These are phyloP conservation scores for Brachionus angularis DNA, from an alignment of 1,140 invertebrate genomes.

Conservation along the genomic window DNA sequence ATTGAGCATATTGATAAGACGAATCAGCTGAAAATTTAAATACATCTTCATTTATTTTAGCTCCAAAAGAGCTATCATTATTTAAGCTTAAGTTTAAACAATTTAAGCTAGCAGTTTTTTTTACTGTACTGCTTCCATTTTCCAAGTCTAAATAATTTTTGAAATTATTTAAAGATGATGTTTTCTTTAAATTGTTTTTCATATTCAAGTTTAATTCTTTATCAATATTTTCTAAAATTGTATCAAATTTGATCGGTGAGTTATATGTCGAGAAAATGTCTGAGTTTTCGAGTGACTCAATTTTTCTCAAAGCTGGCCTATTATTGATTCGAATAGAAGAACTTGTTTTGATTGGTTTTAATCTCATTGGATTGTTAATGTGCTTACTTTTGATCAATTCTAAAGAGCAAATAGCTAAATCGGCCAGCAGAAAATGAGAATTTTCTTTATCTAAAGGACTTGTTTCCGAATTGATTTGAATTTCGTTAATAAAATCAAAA, in stretches of 20 bases:
- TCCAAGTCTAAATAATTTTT: too few species aligned
- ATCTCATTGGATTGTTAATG: background rate
- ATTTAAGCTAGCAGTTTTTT: background rate
- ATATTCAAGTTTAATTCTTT: too few species aligned
- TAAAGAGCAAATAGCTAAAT: conserved; percentile 6
- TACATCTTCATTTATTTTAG: too few species aligned
- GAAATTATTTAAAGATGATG: too few species aligned
- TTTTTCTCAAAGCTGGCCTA: background rate
- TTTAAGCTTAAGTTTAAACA: background rate
- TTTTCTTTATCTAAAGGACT: conserved; percentile 41
- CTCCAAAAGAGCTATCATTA: background rate
- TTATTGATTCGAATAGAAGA: background rate
- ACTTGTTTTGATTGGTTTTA: background rate
- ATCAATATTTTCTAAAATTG: too few species aligned
- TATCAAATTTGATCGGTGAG: too few species aligned
- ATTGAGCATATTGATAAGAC: background rate
- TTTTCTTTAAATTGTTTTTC: too few species aligned
- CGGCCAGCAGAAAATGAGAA: conserved; percentile 35
- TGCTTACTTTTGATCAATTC: conserved; percentile 34
- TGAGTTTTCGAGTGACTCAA: background rate
- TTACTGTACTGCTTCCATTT: too few species aligned
- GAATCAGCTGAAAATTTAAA: background rate
- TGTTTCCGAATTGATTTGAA: conserved; percentile 8
- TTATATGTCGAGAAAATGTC: too few species aligned
- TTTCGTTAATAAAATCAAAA: conserved; percentile 35